These are phyloP conservation scores for Bambusicola thoracicus DNA, from an alignment of 2,113 vertebrate genomes.

Conservation along the genomic window DNA sequence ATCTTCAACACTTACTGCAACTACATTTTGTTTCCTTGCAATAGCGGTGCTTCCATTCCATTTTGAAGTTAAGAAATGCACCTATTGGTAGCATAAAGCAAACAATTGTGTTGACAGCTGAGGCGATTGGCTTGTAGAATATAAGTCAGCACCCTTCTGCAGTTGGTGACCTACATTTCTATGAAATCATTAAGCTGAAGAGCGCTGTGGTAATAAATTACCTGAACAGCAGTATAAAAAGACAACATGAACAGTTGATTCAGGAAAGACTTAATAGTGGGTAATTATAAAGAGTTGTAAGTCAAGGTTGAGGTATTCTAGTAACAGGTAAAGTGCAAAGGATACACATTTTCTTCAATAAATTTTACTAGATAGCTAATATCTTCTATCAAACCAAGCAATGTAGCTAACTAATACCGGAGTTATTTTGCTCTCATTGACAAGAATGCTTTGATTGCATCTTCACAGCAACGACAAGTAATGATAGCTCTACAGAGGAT, in stretches of 20 bases:
- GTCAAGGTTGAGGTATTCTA: background rate
- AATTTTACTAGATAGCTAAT: background rate
- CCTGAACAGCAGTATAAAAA: background rate
- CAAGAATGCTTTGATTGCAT: background rate
- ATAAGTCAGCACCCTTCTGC: background rate
- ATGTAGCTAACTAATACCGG: background rate
- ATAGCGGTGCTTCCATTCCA: background rate
- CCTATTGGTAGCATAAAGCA: background rate
- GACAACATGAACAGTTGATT: background rate
- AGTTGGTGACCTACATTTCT: background rate
- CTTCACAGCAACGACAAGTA: background rate
- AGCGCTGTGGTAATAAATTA: background rate
- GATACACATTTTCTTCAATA: background rate
- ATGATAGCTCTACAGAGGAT: background rate
- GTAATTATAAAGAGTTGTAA: background rate
- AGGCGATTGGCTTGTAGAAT: background rate
- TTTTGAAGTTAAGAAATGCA: background rate
- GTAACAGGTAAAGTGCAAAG: background rate
- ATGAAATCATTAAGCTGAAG: background rate
- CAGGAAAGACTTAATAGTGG: background rate
- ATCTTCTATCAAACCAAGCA: background rate
- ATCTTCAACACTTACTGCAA: background rate
- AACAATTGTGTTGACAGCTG: background rate
- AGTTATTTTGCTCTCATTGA: background rate
- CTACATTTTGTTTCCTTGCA: background rate